Base-by-base conservation (phyloP, 2,113 vertebrate genomes). In the Illadopsis cleaveri region DNA sequence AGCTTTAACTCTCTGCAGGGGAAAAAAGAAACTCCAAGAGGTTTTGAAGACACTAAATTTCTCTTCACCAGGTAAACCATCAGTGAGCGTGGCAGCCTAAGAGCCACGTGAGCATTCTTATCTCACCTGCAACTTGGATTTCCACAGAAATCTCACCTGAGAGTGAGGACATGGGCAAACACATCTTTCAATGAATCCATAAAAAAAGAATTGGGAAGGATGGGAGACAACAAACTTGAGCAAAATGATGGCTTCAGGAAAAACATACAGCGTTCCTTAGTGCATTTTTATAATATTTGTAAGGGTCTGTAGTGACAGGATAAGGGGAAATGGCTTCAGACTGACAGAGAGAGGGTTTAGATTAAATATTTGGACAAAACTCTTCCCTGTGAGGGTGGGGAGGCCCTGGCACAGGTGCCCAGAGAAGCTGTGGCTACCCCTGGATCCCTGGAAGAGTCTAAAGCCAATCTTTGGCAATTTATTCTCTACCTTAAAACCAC, bases 381-480 rank as follows among this genome's bases (percentile, higher is more conserved):
- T 30, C 9, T 11, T 21, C 11, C 33, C 7, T 44, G 23, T 0
- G 19, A 45, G 19, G 51, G 15, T 16, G 18, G 10, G 0, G 0
- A 57, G 18, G 33, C 37, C 44, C 27, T 89, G 86, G 33, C 19
- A 30, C 44, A 82, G 51, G 8, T 45, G 28, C 27, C 19, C 77
- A 73, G 60, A 66, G 45, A 4, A 82, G 38, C 53, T 60, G 28
- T 25, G 61, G 45, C 45, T 82, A 38, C 24, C 23, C 23, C 51
- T 57, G 70, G 16, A 58, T 45, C 37, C 45, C 61, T 89, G 45
- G 16, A 2, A 68, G 13, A 4, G 24, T 1, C 24, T 61, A 47
- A 31, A 11, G 47, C n/a, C 20, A 47, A 24, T 19, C 23, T 54
- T 33, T 28, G 20, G 42, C 40, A 51, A 8, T 68, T 54, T 53